Base-by-base conservation (phyloP, 2,888 invertebrate genomes). In the Cephalotes varians region DNA sequence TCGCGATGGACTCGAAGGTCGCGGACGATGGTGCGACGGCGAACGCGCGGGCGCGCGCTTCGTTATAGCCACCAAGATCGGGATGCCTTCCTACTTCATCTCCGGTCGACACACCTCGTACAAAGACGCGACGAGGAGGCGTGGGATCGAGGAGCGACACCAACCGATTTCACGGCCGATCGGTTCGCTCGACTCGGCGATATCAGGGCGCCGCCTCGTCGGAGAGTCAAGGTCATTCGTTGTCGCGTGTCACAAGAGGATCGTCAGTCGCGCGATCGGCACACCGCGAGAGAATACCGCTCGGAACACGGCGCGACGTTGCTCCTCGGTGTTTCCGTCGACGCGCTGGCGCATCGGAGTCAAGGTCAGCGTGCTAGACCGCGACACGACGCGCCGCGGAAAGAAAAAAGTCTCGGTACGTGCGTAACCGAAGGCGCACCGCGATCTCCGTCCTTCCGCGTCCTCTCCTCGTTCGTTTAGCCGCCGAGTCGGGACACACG, bases 311-410 rank as follows among this genome's bases (percentile, higher is more conserved):
- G 28, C 31, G 25, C 34, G 47, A 67, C 28, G 47, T 54, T 12
- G 64, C 72, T 44, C 54, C 40, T 72, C 44, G 0, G 18, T 21
- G 62, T 34, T 34, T 15, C 64, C 18, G 67, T 10, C 28, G 31
- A 21, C 71, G 51, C 49, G 80, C 56, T 60, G 67, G 69, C 74
- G 62, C 67, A 80, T 71, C 88, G 83, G 65, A 88, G 86, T 86
- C 90, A 88, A 90, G 90, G 90, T 90, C 88, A 87, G 65, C 82
- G 81, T 21, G 54, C 51, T 67, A 18, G 58, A 49, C 56, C 49
- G 40, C 73, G 72, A 67, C 49, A 51, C 73, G 60, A n/a, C 65
- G 73, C 82, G 77, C 62, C 69, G 62, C 71, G 37, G 47, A 12
- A 25, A 74, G 9, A 37, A 31, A 15, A n/a, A 28, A n/a, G 40